Evolutionary conservation across 1,140 invertebrate species (phyloP).

Genomic region (Pogonus chalceus): DNA sequence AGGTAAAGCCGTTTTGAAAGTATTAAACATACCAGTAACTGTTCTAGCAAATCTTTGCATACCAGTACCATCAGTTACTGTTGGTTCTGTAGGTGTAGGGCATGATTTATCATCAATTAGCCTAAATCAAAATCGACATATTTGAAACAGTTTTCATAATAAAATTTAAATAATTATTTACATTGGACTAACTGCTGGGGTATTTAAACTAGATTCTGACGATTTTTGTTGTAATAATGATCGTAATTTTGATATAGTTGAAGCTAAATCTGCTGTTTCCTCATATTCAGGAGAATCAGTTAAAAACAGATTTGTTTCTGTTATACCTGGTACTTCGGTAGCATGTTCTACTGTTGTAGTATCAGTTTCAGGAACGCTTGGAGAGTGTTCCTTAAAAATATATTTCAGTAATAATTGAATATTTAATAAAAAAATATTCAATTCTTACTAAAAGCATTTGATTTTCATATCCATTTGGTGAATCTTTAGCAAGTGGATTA

Average conservation of each 20-base stretch:
- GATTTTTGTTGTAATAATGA: conserved; percentile 54
- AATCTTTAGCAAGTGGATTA: conserved; percentile 24
- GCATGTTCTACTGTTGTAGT: not conserved
- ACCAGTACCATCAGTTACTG: conserved; percentile 25
- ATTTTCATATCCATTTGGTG: conserved; percentile 21
- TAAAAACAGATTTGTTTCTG: not conserved
- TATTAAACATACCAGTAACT: conserved; percentile 32
- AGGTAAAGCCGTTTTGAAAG: conserved; percentile 32
- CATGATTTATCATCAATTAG: conserved; percentile 10
- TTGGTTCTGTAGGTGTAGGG: conserved; percentile 6
- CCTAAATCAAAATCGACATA: not conserved
- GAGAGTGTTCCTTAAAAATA: not conserved
- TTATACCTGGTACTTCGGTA: not conserved
- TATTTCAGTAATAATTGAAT: not conserved
- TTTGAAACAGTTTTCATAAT: not conserved
- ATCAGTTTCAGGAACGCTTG: not conserved
- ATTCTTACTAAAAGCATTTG: conserved; percentile 25
- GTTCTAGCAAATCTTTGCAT: conserved; percentile 32
- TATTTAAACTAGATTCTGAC: conserved; percentile 34
- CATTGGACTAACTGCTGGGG: conserved; percentile 33
- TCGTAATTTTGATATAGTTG: conserved; percentile 59
- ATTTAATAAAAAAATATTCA: not conserved
- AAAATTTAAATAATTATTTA: conserved; percentile 14
- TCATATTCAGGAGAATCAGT: conserved; percentile 48
- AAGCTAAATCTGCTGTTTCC: conserved; percentile 58